Evolutionary conservation across 2,113 vertebrate genomes (phyloP).

Genomic region (Hiodon tergisus): DNA sequence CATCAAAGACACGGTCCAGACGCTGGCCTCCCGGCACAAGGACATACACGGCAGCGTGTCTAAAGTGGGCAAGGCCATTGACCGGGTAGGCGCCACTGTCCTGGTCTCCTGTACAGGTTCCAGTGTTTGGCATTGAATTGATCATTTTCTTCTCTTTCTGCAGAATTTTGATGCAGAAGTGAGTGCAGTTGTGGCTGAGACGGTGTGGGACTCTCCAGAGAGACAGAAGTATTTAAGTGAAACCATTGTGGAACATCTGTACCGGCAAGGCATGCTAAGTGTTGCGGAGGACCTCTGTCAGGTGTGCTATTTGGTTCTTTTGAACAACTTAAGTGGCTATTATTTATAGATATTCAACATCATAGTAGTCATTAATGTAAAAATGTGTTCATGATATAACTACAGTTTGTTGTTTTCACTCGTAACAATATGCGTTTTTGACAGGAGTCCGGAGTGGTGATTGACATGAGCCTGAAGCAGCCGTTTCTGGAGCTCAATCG

Average conservation of each 20-base stretch:
- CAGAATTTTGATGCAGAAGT: slow-evolving; percentile 87
- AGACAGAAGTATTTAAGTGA: slow-evolving; percentile 80
- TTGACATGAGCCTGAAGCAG: slow-evolving; percentile 84
- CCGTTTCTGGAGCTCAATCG: slow-evolving; percentile 82
- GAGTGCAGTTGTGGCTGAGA: slow-evolving; percentile 78
- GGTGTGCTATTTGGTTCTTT: slow-evolving; percentile 48
- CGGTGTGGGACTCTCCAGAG: slow-evolving; percentile 76
- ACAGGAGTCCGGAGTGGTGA: slow-evolving; percentile 77
- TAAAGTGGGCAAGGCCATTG: slow-evolving; percentile 84
- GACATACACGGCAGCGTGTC: slow-evolving; percentile 87
- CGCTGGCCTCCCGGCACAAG: slow-evolving; percentile 79
- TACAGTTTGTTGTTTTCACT: not conserved
- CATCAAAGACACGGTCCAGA: slow-evolving; percentile 83
- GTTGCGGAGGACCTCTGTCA: slow-evolving; percentile 85
- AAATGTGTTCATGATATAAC: not conserved
- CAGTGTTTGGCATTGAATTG: not conserved
- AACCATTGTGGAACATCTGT: slow-evolving; percentile 82
- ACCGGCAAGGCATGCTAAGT: slow-evolving; percentile 81
- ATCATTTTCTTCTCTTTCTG: not conserved
- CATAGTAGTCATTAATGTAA: not conserved
- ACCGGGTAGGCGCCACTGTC: slow-evolving; percentile 60
- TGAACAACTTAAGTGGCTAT: too few relatives aligned
- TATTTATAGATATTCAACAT: not conserved
- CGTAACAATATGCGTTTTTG: not conserved
- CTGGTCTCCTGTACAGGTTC: not conserved